A percentile compares a stretch with the other conserved stretches of the same genome.
These are phyloP conservation scores for Podargus strigoides DNA, from an alignment of 2,797 vertebrate species.

Conservation along the genomic window DNA sequence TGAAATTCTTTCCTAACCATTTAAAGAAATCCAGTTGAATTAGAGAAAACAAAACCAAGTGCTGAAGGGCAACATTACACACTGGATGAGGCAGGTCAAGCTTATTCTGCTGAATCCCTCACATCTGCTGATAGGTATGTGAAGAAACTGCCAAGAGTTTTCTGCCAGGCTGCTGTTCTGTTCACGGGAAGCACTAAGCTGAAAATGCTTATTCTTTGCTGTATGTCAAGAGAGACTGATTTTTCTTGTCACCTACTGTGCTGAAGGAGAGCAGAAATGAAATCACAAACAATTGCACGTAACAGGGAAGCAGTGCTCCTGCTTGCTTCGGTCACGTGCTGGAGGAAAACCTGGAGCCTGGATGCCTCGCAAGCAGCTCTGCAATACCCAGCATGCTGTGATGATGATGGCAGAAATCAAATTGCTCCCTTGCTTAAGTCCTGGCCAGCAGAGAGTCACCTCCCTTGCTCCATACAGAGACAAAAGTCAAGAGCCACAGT, in stretches of 20 bases:
- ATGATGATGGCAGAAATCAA: neutral
- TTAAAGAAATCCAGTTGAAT: neutral
- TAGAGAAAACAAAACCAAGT: neutral
- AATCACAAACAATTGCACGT: neutral
- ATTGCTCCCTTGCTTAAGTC: neutral
- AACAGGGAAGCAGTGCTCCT: neutral
- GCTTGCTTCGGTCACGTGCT: fast-evolving
- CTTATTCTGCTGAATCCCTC: neutral
- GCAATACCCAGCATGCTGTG: fast-evolving
- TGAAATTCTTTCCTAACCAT: neutral
- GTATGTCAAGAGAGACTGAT: neutral
- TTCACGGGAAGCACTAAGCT: neutral
- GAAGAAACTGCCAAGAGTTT: neutral
- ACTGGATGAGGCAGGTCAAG: neutral
- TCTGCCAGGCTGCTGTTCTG: neutral
- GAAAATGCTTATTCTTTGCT: neutral
- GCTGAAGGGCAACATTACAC: neutral
- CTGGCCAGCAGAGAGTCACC: neutral
- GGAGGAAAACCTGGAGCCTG: neutral
- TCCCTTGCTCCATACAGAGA: neutral
- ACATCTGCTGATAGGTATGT: neutral
- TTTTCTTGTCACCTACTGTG: neutral
- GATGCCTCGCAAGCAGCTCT: neutral
- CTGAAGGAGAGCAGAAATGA: neutral
- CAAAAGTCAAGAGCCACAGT: neutral